phyloP scores from a whole-genome alignment of 92 coral and sea anemone genomes.

The Palythoa heliodiscus region DNA sequence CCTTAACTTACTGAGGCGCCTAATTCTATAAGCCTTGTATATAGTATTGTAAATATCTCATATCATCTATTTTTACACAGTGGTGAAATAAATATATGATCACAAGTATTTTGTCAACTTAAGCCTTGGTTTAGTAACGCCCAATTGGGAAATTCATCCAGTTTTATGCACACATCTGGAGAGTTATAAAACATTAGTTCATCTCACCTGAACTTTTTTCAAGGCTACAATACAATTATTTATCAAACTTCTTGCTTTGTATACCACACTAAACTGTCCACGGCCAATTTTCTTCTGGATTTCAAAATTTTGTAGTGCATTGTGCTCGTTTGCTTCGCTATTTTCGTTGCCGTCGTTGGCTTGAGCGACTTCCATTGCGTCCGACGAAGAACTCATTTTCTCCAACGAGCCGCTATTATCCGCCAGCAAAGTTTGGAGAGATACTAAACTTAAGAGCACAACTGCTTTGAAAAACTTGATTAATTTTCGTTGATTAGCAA shows the following conservation, averaged over 20 bases:
- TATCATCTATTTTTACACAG: no score
- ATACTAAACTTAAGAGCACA: neutral
- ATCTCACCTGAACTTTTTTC: slow-evolving; percentile 92
- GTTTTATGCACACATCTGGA: no score
- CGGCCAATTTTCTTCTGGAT: slow-evolving; percentile 96
- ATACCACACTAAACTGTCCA: slow-evolving; percentile 98
- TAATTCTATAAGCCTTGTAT: no score
- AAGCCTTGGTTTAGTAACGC: neutral
- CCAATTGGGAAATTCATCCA: no score
- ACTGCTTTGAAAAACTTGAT: neutral
- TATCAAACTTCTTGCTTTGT: slow-evolving; percentile 75
- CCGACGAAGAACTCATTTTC: slow-evolving; percentile 25
- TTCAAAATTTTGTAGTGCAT: slow-evolving; percentile 55
- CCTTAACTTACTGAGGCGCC: no score
- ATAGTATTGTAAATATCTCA: no score
- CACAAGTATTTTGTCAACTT: neutral
- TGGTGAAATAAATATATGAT: no score
- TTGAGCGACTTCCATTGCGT: slow-evolving; percentile 22
- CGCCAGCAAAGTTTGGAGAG: neutral
- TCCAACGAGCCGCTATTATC: neutral
- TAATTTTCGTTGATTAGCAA: slow-evolving; percentile 28
- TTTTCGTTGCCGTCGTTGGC: neutral
- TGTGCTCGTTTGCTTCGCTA: slow-evolving; percentile 27
- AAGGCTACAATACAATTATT: slow-evolving; percentile 82
- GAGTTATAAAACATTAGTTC: neutral